Evolutionary conservation across 2,113 vertebrate genomes (phyloP), one percentile per base, ranked within the genome.

Genomic region (Uropsilus gracilis): DNA sequence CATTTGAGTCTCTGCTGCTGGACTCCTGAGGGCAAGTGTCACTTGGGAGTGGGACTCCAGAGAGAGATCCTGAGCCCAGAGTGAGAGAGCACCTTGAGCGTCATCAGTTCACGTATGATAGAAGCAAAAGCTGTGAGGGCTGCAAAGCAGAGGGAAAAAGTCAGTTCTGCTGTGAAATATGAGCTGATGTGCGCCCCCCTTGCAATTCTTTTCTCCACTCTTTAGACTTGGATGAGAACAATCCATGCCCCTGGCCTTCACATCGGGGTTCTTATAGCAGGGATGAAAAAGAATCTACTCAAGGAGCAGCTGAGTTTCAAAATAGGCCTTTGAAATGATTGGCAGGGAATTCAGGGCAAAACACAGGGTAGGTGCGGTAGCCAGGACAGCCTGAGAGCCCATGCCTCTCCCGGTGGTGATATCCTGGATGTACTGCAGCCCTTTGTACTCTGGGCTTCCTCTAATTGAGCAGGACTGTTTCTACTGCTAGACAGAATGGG

Each of bases 211-310:
- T 69, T 71, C 24, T 37, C 10, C 3, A 30, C 16, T 71, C 34
- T 84, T 50, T 20, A 32, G 39, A 17, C 7, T 3, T 10, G 48
- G 13, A 37, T 72, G 66, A 48, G 66, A 24, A 32, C 34, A 22
- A n/a, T 44, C 8, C 44, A 50, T 1, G 13, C 14, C 4, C 5
- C 37, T 42, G 39, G 34, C 5, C 77, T 91, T 59, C 24, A 16
- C n/a, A 77, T 32, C 22, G 4, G 0, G 13, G 8, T 61, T 66
- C 44, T 81, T 12, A 39, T 0, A 0, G 6, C 32, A 55, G 44
- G 17, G 63, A 71, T n/a, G 28, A 76, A 39, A 48, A 34, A 66
- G 6, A 80, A 75, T 9, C 16, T 17, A 66, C 8, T 30, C 22
- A 32, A 42, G 4, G 16, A 39, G 69, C 37, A 84, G 61, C 22